Conservation (phyloP, 2,797 vertebrate genomes). For the Anas bernieri region DNA sequence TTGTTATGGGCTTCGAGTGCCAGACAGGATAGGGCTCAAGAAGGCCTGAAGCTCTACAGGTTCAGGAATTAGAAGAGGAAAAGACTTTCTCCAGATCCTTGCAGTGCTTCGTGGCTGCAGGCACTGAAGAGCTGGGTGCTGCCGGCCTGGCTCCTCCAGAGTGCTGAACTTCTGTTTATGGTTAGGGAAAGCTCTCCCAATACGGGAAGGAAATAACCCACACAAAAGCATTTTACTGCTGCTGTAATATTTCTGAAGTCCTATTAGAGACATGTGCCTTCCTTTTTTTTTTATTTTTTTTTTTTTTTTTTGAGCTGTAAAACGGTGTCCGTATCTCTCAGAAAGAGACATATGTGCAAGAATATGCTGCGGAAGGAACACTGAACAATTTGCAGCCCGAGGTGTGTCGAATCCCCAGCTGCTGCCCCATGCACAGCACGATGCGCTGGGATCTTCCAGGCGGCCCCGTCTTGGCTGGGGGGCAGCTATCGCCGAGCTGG, state of each 20-base stretch:
- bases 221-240: conserved; percentile 27
- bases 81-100: conserved; percentile 30
- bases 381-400: rapidly evolving
- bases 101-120: not conserved
- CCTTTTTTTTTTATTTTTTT: not conserved
- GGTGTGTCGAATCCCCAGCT: not conserved
- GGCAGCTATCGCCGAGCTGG: not conserved
- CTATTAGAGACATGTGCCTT: not conserved
- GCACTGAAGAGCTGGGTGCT: not conserved
- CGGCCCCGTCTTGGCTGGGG: rapidly evolving
- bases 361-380: not conserved
- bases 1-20: conserved; percentile 4
- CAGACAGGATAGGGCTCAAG: conserved; percentile 24
- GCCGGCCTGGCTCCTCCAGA: not conserved
- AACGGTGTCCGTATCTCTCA: not conserved
- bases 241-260: conserved; percentile 38
- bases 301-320: not conserved
- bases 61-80: conserved; percentile 54
- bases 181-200: conserved; percentile 24
- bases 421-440: not conserved
- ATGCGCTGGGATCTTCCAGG: not conserved
- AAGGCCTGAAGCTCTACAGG: conserved; percentile 42
- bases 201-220: conserved; percentile 38
- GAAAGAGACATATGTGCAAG: not conserved
- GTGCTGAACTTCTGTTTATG: conserved; percentile 39